These are phyloP conservation scores for Potamilus streckersoni DNA, from an alignment of 1,140 invertebrate genomes.

Conservation along the genomic window DNA sequence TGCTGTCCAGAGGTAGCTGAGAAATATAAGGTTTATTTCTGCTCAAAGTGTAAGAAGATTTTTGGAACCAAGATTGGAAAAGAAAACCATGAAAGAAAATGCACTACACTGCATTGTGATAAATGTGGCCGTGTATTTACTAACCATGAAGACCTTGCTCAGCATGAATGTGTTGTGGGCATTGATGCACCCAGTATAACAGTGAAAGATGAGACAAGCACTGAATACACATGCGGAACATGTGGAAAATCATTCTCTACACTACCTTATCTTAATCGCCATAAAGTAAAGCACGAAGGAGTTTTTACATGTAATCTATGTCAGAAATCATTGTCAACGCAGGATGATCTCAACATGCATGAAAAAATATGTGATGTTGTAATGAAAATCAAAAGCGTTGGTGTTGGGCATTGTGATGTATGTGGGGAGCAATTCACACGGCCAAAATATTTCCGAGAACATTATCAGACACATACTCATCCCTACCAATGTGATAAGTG, in stretches of 20 bases:
- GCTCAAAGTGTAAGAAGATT: constrained; percentile 51
- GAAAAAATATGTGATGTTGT: constrained; percentile 40
- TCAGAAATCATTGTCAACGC: constrained; percentile 33
- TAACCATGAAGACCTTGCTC: no score
- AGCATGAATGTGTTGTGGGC: no score
- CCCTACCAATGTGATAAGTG: constrained; percentile 66
- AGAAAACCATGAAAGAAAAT: constrained; percentile 47
- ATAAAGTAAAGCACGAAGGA: constrained; percentile 49
- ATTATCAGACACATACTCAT: constrained; percentile 66
- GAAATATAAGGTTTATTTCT: constrained; percentile 52
- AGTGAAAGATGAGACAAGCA: neutral
- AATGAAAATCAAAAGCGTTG: constrained; percentile 39
- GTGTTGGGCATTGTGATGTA: constrained; percentile 44
- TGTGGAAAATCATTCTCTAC: constrained; percentile 58
- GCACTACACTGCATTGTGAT: constrained; percentile 30
- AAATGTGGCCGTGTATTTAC: neutral
- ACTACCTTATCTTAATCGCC: constrained; percentile 51
- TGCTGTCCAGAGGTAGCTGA: constrained; percentile 54
- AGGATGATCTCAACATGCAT: constrained; percentile 53
- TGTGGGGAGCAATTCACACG: constrained; percentile 52
- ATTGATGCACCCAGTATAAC: no score
- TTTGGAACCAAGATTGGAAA: constrained; percentile 52
- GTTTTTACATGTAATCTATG: constrained; percentile 45
- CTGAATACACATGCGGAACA: constrained; percentile 48
- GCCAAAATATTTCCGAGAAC: constrained; percentile 56